A percentile compares a stretch with the other conserved stretches of the same genome.
These are phyloP conservation scores for Passerina amoena DNA, from an alignment of 2,113 vertebrate species.

Conservation along the genomic window DNA sequence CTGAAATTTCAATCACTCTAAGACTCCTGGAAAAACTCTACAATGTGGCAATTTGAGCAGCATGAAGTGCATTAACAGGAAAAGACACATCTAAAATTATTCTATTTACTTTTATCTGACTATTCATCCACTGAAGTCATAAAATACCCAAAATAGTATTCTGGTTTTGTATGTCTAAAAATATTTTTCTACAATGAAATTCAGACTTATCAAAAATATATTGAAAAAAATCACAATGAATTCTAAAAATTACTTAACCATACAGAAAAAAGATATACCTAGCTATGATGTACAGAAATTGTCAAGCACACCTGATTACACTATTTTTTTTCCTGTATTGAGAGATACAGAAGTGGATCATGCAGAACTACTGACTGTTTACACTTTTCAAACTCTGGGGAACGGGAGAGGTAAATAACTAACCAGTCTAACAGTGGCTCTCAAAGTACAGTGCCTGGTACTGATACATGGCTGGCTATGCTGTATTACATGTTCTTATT, in stretches of 20 bases:
- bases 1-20: not conserved
- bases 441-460: not conserved
- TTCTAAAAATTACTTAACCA: not conserved
- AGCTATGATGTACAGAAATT: not conserved
- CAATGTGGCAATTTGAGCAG: not conserved
- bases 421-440: not conserved
- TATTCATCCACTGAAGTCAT: not conserved
- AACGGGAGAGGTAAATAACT: not conserved
- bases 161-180: not conserved
- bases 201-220: not conserved
- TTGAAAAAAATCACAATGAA: not conserved
- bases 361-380: not conserved
- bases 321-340: not conserved
- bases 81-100: not conserved
- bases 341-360: not conserved
- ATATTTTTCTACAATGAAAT: not conserved
- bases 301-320: not conserved
- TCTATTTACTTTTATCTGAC: not conserved
- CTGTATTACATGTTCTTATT: not conserved
- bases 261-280: not conserved
- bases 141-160: not conserved
- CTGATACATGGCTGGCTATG: not conserved
- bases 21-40: slow-evolving; percentile 9
- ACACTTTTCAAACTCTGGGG: not conserved
- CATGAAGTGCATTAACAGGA: not conserved